These are phyloP conservation scores for Rhyacophila brunnea DNA, from an alignment of 1,140 invertebrate genomes.

Conservation along the genomic window DNA sequence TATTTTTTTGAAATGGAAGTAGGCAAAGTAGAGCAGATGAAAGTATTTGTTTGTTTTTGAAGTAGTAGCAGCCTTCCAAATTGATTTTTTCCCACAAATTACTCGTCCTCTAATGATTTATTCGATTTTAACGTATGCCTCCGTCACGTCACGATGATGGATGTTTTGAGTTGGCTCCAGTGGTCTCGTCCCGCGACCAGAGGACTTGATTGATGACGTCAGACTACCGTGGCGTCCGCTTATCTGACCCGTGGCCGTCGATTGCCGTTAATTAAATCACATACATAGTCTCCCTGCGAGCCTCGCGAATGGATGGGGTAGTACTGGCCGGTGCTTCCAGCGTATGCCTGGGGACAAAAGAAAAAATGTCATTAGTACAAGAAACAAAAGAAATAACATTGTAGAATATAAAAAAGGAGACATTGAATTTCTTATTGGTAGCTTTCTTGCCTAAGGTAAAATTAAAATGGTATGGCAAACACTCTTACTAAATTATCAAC, in stretches of 20 bases:
- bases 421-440: too few species aligned
- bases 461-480: too few species aligned
- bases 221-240: background rate
- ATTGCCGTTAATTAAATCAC: too few species aligned
- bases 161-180: slow-evolving; percentile 3
- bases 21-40: too few species aligned
- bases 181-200: slow-evolving; percentile 1
- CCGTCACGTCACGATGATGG: slow-evolving; percentile 15
- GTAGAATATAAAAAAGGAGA: too few species aligned
- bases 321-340: slow-evolving; percentile 25
- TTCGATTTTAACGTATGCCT: slow-evolving; percentile 12
- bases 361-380: slow-evolving; percentile 8
- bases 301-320: slow-evolving; percentile 15
- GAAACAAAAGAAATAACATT: too few species aligned
- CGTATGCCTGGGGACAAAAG: slow-evolving; percentile 20
- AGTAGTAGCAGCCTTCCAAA: background rate
- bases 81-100: slow-evolving; percentile 22
- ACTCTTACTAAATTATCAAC: too few species aligned
- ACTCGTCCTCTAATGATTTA: slow-evolving; percentile 12
- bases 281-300: background rate
- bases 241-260: background rate
- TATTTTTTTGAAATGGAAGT: too few species aligned
- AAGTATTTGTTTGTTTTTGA: too few species aligned
- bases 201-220: slow-evolving; percentile 20
- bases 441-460: too few species aligned